A percentile compares a stretch with the other conserved stretches of the same genome.
phyloP scores from a whole-genome alignment of 2,113 vertebrate species.

The Alectura lathami region DNA sequence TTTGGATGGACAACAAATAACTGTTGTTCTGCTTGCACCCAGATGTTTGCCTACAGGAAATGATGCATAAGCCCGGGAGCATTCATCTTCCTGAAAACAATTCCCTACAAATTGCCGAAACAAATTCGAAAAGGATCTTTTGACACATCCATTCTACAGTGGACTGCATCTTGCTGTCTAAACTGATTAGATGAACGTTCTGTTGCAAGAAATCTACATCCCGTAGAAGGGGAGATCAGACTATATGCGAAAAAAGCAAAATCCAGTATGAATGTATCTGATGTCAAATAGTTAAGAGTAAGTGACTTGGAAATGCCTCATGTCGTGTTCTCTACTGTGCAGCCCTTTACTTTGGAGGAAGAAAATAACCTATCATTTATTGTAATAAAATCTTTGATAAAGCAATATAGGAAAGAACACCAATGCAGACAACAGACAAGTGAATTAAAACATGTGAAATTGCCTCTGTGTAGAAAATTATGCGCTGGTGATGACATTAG shows the following conservation, averaged over 20 bases:
- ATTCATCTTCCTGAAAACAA: background rate
- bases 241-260: background rate
- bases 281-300: background rate
- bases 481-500: conserved; percentile 68
- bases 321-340: background rate
- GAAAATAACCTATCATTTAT: background rate
- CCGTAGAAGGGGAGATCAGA: background rate
- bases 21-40: background rate
- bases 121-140: background rate
- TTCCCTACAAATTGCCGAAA: background rate
- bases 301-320: background rate
- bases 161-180: background rate
- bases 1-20: background rate
- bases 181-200: background rate
- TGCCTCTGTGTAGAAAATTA: conserved; percentile 35
- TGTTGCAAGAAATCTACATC: background rate
- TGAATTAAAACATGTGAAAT: conserved; percentile 58
- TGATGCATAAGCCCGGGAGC: background rate
- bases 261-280: background rate
- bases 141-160: background rate
- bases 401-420: background rate
- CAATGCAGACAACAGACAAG: conserved; percentile 12
- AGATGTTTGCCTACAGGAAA: background rate
- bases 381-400: conserved; percentile 8
- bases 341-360: background rate